phyloP scores from a whole-genome alignment of 2,797 vertebrate genomes.

The Ciconia nigra region DNA sequence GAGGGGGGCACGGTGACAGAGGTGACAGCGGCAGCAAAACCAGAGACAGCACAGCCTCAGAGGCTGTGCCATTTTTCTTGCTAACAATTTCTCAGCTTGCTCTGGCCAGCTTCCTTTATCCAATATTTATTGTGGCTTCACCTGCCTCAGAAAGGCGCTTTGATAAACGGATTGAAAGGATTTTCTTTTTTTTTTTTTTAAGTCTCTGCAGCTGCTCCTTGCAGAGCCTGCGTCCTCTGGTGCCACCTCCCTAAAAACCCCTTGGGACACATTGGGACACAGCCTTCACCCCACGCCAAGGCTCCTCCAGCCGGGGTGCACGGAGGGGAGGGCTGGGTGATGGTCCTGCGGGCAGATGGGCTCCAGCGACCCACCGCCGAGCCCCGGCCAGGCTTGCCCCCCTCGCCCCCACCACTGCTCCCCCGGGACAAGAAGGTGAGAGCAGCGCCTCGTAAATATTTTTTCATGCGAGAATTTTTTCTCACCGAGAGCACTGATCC shows the following conservation, averaged over 20 bases:
- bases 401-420: accelerated
- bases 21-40: not conserved
- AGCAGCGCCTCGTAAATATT: accelerated
- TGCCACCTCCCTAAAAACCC: not conserved
- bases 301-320: not conserved
- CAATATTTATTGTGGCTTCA: not conserved
- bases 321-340: not conserved
- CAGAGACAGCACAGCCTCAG: accelerated
- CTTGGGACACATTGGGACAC: accelerated
- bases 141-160: not conserved
- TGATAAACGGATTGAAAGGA: not conserved
- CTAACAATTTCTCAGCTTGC: not conserved
- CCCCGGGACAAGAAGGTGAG: accelerated
- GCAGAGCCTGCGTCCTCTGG: not conserved
- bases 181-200: not conserved
- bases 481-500: not conserved
- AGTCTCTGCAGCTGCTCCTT: not conserved
- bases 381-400: not conserved
- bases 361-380: not conserved
- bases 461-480: accelerated
- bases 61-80: not conserved
- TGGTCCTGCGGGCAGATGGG: not conserved
- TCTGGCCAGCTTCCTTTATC: not conserved
- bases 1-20: not conserved
- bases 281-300: not conserved